Base-by-base conservation (phyloP, 2,888 invertebrate species). In the Leptinotarsa haldemani region DNA sequence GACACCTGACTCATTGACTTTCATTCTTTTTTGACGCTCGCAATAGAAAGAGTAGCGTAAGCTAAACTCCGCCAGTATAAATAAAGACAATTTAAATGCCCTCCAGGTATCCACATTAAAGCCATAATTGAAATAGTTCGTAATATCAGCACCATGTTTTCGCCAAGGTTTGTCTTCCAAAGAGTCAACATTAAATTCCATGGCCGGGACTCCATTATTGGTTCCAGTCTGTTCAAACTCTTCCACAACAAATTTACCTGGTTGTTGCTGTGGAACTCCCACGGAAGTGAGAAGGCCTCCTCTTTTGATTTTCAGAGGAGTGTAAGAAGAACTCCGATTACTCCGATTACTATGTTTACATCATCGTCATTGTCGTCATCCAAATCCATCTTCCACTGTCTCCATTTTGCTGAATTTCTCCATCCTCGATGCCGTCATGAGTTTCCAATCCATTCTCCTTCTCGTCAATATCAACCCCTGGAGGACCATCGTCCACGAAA, bases 21-120 rank as follows among this genome's bases (percentile, higher is more conserved):
- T 90, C 90, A 95, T 93, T 80, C 94, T n/a, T n/a, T n/a, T n/a
- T n/a, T n/a, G n/a, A n/a, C n/a, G n/a, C n/a, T n/a, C n/a, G n/a
- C n/a, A n/a, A n/a, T n/a, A n/a, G n/a, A n/a, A n/a, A n/a, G n/a
- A n/a, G n/a, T n/a, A n/a, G n/a, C n/a, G n/a, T n/a, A n/a, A n/a
- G n/a, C n/a, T n/a, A n/a, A n/a, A n/a, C n/a, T n/a, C n/a, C n/a
- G n/a, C n/a, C n/a, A n/a, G n/a, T n/a, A n/a, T n/a, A n/a, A n/a
- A n/a, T n/a, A n/a, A n/a, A n/a, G n/a, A n/a, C n/a, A n/a, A n/a
- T n/a, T n/a, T n/a, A 99, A 4, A n/a, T n/a, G 96, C 94, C 78
- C 96, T 93, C 99, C 99, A 99, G 0, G 99, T 97, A 81, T 99
- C 98, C 88, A 99, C 99, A 83, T 96, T 99, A 87, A 99, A 99